Evolutionary conservation across 2,797 vertebrate genomes (phyloP), one percentile per base, ranked within the genome.

Genomic region (Enteromius treurensis): DNA sequence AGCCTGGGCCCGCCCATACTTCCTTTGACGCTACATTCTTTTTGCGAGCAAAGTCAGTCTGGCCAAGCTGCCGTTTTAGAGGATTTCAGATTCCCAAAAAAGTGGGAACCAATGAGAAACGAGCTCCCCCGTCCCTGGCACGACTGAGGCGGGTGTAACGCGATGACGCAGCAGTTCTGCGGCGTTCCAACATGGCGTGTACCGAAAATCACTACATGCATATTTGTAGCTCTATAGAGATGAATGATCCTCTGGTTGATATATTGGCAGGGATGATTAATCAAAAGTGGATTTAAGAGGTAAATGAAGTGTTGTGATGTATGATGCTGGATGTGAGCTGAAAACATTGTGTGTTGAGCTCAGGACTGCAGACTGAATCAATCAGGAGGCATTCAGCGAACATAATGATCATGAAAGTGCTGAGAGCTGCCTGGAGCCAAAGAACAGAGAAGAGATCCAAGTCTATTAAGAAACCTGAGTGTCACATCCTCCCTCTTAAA

Each of bases 391-490:
- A 73, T 86, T 83, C 58, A 77, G 29, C 1, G 29, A 79, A 75
- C 58, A 76, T 81, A 76, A 81, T 67, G 29, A 78, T 83, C 64
- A 71, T 79, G 74, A 74, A 55, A 82, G 79, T 81, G 86, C 40
- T 60, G 84, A 84, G 68, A 82, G 84, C 42, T 55, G 62, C 23
- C 45, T n/a, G 9, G 10, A 68, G 90, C 76, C 21, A 89, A 83
- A 85, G 84, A 90, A 89, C 10, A 74, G 87, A 58, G 84, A 78
- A 69, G 90, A 90, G 89, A 90, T 89, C 87, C 90, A 86, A 86
- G 92, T 89, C 90, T 89, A 90, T 92, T 92, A 92, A 88, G 14
- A 92, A 92, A 90, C 91, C 93, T 92, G 94, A 91, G 91, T 90
- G 90, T 92, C 90, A 92, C 91, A 92, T 94, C 93, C 93, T 91